Evolutionary conservation across 2,888 invertebrate species (phyloP).

Genomic region (Stenodera caucasica): DNA sequence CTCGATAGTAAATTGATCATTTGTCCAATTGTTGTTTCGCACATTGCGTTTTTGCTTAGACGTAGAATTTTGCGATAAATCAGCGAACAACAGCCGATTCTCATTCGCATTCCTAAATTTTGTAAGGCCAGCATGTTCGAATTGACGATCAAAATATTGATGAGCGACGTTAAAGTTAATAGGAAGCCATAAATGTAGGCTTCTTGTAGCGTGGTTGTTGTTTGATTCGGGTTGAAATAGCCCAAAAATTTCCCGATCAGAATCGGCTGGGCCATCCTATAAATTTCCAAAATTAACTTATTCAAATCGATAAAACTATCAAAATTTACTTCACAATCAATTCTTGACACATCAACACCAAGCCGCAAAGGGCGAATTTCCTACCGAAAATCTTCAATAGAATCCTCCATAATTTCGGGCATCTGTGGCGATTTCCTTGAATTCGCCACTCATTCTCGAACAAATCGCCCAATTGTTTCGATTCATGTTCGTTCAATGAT

Average conservation of each 20-base stretch:
- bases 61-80: constrained; percentile 79
- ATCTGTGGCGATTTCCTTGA: constrained; percentile 37
- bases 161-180: neutral
- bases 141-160: neutral
- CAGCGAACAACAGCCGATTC: constrained; percentile 78
- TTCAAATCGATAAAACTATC: neutral
- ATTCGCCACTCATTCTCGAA: constrained; percentile 51
- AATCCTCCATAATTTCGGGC: constrained; percentile 43
- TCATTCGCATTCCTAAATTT: constrained; percentile 52
- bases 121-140: neutral
- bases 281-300: constrained; percentile 15
- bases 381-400: constrained; percentile 44
- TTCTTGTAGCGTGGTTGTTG: constrained; percentile 32
- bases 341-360: constrained; percentile 40
- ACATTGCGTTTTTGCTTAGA: no score
- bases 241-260: constrained; percentile 41
- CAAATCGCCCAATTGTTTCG: constrained; percentile 53
- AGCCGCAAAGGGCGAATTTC: constrained; percentile 40
- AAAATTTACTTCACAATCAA: constrained; percentile 41
- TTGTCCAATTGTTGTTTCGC: constrained; percentile 66
- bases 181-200: constrained; percentile 31
- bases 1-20: constrained; percentile 64
- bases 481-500: constrained; percentile 56
- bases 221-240: constrained; percentile 41
- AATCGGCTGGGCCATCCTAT: constrained; percentile 41